Evolutionary conservation across 2,113 vertebrate genomes (phyloP).

Genomic region (Pan troglodytes): NHGRI_mPanTro3-v2.1_pri NC_072412.2:59695501-59696000

Average conservation of each 20-base stretch:
- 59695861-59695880: neutral
- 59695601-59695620: conserved; percentile 77
- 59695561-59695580: conserved; percentile 79
- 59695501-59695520: conserved; percentile 80
- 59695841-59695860: conserved; percentile 47
- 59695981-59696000: neutral
- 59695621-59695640: conserved; percentile 68
- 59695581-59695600: conserved; percentile 78
- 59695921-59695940: neutral
- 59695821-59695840: conserved; percentile 63
- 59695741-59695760: conserved; percentile 62
- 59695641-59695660: conserved; percentile 77
- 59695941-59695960: accelerated
- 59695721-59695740: conserved; percentile 55
- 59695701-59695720: conserved; percentile 75
- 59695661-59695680: conserved; percentile 75
- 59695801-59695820: conserved; percentile 76
- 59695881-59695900: neutral
- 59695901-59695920: conserved; percentile 16
- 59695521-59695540: conserved; percentile 80
- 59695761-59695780: conserved; percentile 55
- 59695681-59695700: conserved; percentile 78
- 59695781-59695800: conserved; percentile 64
- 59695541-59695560: conserved; percentile 69
- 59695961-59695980: neutral